Evolutionary conservation across 1,140 invertebrate genomes (phyloP).

Genomic region (Lasioglossum albipes): DNA sequence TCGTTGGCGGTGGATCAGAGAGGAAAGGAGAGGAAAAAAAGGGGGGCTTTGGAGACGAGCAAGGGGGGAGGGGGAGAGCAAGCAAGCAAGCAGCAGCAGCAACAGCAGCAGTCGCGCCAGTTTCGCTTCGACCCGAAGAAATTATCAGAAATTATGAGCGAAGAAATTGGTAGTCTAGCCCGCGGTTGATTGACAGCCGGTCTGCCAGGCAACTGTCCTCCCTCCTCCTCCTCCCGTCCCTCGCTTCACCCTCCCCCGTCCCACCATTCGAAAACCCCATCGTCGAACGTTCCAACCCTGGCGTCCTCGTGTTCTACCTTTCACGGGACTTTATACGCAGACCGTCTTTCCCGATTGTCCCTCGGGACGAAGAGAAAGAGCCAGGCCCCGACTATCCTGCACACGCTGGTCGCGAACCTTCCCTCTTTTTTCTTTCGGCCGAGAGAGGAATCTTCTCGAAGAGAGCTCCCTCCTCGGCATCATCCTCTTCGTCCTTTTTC

Average conservation of each 20-base stretch:
- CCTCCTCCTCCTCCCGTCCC: constrained; percentile 16
- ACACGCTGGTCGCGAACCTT: constrained; percentile 43
- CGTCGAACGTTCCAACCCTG: constrained; percentile 49
- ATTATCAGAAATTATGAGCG: constrained; percentile 80
- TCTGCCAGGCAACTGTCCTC: constrained; percentile 68
- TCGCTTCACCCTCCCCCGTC: not conserved
- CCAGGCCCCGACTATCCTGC: constrained; percentile 47
- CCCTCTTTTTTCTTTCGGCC: too few species aligned
- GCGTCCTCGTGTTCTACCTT: constrained; percentile 15
- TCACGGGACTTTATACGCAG: not conserved
- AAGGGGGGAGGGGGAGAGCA: constrained; percentile 19
- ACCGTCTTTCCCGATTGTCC: constrained; percentile 53
- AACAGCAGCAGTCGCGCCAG: constrained; percentile 57
- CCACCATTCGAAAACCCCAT: not conserved
- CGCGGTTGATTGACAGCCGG: constrained; percentile 79
- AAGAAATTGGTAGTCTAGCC: constrained; percentile 80
- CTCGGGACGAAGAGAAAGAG: constrained; percentile 19
- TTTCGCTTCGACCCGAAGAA: constrained; percentile 72
- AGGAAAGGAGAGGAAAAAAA: constrained; percentile 36
- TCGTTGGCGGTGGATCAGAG: constrained; percentile 59
- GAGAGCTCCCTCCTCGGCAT: not conserved
- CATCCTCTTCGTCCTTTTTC: not conserved
- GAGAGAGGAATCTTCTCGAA: too few species aligned
- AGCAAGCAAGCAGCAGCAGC: constrained; percentile 17
- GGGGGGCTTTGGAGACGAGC: constrained; percentile 48